A percentile compares a stretch with the other conserved stretches of the same genome.
Conservation (phyloP, 1,140 invertebrate species). For the Ooceraea biroi region DNA sequence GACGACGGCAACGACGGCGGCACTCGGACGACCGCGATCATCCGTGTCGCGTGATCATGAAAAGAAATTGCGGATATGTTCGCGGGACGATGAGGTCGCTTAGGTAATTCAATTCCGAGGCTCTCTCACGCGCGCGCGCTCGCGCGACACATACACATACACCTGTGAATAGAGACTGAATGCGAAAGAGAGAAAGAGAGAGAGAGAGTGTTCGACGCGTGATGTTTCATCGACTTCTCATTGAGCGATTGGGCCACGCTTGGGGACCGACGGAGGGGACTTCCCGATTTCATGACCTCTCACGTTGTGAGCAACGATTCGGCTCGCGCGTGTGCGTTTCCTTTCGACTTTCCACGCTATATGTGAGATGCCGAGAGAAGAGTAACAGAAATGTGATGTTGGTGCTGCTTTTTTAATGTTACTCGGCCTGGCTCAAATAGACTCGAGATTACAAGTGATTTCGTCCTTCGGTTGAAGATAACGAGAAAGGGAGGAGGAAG, state of each 20-base stretch:
- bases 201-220: conserved; percentile 54
- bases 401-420: conserved; percentile 66
- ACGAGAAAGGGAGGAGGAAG: conserved; percentile 32
- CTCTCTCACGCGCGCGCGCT: conserved; percentile 10
- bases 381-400: conserved; percentile 61
- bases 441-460: conserved; percentile 63
- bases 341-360: conserved; percentile 63
- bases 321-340: conserved; percentile 33
- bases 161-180: conserved; percentile 31
- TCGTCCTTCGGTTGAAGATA: conserved; percentile 62
- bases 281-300: conserved; percentile 5
- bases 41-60: conserved; percentile 56
- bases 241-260: background rate
- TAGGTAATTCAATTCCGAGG: conserved; percentile 45
- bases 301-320: background rate
- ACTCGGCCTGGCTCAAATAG: conserved; percentile 67
- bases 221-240: conserved; percentile 15
- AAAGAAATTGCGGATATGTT: conserved; percentile 29
- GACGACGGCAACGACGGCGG: conserved; percentile 44
- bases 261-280: background rate
- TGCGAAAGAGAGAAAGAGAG: no score
- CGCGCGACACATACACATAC: background rate
- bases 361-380: conserved; percentile 49
- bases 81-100: background rate
- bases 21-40: conserved; percentile 34